Percentiles rank a stretch among this genome's conserved stretches.
phyloP scores from a whole-genome alignment of 2,888 invertebrate genomes.

The Eupithecia exiguata region DNA sequence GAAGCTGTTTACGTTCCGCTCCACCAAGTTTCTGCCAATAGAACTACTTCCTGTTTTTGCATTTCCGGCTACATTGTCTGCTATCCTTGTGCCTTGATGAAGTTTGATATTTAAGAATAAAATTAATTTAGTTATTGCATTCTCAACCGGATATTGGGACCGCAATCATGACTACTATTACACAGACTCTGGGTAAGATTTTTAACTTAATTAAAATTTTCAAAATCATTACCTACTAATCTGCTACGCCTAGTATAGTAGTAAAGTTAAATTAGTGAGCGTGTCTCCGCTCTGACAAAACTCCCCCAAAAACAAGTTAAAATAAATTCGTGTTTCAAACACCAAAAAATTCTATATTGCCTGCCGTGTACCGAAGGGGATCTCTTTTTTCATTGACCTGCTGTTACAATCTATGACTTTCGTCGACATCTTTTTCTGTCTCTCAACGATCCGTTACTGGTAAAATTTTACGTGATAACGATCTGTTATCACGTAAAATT shows the following conservation, averaged over 20 bases:
- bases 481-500: not conserved
- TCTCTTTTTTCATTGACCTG: too few species aligned
- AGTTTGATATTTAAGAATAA: conserved; percentile 69
- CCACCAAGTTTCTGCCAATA: conserved; percentile 49
- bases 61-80: conserved; percentile 57
- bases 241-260: too few species aligned
- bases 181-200: conserved; percentile 62
- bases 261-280: too few species aligned
- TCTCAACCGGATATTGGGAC: conserved; percentile 51
- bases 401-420: too few species aligned
- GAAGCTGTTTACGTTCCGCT: conserved; percentile 59
- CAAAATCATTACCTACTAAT: not conserved
- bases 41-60: conserved; percentile 41
- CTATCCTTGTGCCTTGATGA: conserved; percentile 51
- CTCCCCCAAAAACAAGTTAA: too few species aligned
- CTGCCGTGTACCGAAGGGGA: too few species aligned
- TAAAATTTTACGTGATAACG: not conserved
- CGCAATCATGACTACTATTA: conserved; percentile 63
- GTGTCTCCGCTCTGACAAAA: too few species aligned
- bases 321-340: too few species aligned
- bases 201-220: conserved; percentile 8
- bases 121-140: conserved; percentile 66
- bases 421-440: too few species aligned
- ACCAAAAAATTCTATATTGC: too few species aligned
- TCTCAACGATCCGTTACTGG: too few species aligned